Percentiles rank a stretch among this genome's conserved stretches.
These are phyloP conservation scores for Setophaga coronata DNA, from an alignment of 2,113 vertebrate species.

Conservation along the genomic window DNA sequence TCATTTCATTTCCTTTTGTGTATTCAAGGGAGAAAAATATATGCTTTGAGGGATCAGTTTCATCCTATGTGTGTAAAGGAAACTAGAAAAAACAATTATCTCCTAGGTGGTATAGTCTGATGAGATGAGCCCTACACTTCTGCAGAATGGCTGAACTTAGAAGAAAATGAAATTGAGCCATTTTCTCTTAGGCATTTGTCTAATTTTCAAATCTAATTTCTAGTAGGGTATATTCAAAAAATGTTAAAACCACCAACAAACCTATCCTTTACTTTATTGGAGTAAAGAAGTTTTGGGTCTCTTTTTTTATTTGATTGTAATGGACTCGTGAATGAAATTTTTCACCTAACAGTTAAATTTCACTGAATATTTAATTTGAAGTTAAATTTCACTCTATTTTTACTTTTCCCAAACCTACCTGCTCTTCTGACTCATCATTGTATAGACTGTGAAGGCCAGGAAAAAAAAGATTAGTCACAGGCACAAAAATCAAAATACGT, in stretches of 20 bases:
- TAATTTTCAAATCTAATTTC: not conserved
- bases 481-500: not conserved
- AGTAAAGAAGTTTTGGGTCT: not conserved
- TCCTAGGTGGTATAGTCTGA: not conserved
- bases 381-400: not conserved
- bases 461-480: not conserved
- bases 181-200: not conserved
- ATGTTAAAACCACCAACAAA: not conserved
- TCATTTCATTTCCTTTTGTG: not conserved
- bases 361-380: not conserved
- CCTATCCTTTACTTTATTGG: not conserved
- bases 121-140: not conserved
- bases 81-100: not conserved
- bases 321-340: not conserved
- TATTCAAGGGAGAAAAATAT: not conserved
- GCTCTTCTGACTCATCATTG: not conserved
- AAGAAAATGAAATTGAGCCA: not conserved
- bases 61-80: not conserved
- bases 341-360: not conserved
- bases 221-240: not conserved
- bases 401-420: not conserved
- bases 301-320: not conserved
- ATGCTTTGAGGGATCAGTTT: not conserved
- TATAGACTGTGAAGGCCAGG: not conserved
- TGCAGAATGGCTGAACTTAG: not conserved